Percentiles rank a stretch among this genome's conserved stretches.
Conservation (phyloP, 1,140 invertebrate genomes). For the Drosophila carrolli region DNA sequence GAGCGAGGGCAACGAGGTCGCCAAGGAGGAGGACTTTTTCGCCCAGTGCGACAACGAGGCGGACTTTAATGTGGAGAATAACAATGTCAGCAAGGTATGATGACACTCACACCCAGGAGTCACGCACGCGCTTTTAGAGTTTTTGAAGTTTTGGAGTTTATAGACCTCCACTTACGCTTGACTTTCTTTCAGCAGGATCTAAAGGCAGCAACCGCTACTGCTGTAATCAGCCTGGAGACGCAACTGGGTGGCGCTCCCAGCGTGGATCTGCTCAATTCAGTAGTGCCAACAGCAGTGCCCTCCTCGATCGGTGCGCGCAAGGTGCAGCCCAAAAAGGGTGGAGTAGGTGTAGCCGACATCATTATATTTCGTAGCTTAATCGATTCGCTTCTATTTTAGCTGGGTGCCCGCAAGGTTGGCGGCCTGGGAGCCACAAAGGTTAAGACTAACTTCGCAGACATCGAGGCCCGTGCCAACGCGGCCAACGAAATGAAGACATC, state of each 20-base stretch:
- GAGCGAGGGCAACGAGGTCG: constrained; percentile 64
- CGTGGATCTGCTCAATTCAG: constrained; percentile 83
- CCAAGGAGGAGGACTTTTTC: constrained; percentile 93
- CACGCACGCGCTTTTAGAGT: constrained; percentile 32
- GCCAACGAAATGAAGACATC: constrained; percentile 89
- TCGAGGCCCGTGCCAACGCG: constrained; percentile 95
- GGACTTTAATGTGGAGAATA: constrained; percentile 70
- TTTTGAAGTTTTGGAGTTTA: background rate
- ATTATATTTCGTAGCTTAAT: background rate
- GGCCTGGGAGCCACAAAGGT: constrained; percentile 98
- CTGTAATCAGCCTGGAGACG: constrained; percentile 33
- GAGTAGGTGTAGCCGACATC: constrained; percentile 85
- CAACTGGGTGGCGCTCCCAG: constrained; percentile 73
- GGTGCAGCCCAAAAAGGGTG: constrained; percentile 87
- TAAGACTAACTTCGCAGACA: constrained; percentile 97
- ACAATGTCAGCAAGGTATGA: constrained; percentile 59
- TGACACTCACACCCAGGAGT: constrained; percentile 7
- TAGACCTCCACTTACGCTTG: background rate
- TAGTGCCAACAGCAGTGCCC: constrained; percentile 46
- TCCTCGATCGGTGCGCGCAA: constrained; percentile 88
- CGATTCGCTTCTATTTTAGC: constrained; percentile 33
- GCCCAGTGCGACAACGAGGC: constrained; percentile 87
- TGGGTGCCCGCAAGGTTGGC: constrained; percentile 92
- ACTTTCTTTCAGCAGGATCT: constrained; percentile 51
- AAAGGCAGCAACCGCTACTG: constrained; percentile 39